Conservation (phyloP, 35 echinoderm and acorn worm genomes). For the Diadema setosum region DNA sequence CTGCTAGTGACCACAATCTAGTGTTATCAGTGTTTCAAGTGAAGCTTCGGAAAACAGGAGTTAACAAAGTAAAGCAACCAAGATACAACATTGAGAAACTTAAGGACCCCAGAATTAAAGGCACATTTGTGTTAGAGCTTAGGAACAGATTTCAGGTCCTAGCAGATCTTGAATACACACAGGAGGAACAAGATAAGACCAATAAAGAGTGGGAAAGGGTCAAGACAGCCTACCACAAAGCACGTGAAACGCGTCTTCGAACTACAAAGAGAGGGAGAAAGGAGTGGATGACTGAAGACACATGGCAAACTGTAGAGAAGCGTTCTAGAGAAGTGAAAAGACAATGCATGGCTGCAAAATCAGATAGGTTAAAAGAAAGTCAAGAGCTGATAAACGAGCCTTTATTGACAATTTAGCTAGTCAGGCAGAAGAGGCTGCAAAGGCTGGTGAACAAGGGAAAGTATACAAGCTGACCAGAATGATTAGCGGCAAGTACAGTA, state of each 20-base stretch:
- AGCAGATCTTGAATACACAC: background rate
- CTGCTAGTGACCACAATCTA: constrained; percentile 13
- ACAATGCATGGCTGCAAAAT: background rate
- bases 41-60: background rate
- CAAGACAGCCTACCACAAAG: background rate
- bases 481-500: background rate
- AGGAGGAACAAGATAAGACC: background rate
- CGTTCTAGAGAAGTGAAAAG: background rate
- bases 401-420: background rate
- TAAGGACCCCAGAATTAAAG: background rate
- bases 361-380: background rate
- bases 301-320: constrained; percentile 14
- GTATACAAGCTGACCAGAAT: constrained; percentile 8
- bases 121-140: background rate
- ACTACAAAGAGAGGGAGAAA: constrained; percentile 14
- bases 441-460: background rate
- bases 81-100: background rate
- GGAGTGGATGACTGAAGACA: background rate
- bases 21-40: background rate
- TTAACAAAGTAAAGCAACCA: background rate
- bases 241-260: constrained; percentile 15
- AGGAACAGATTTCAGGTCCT: background rate
- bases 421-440: background rate
- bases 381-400: background rate
- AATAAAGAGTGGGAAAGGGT: background rate